These are phyloP conservation scores for Latheticus oryzae DNA, from an alignment of 2,888 invertebrate genomes.

Conservation along the genomic window DNA sequence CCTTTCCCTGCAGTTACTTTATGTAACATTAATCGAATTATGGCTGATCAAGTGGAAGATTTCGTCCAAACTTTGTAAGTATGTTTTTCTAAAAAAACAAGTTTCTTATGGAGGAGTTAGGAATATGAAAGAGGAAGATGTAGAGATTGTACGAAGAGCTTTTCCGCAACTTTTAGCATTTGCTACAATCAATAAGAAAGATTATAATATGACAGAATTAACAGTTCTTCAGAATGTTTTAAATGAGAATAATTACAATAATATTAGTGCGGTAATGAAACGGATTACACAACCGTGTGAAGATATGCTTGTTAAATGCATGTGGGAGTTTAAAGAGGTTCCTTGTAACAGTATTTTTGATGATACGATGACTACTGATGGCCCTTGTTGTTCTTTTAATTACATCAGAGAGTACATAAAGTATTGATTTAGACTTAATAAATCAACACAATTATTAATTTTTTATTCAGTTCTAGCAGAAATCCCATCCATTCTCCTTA, in stretches of 20 bases:
- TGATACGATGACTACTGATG: constrained; percentile 53
- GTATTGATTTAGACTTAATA: no score
- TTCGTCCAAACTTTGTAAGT: constrained; percentile 50
- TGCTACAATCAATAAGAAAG: constrained; percentile 40
- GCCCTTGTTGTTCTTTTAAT: constrained; percentile 64
- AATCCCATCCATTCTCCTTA: constrained; percentile 44
- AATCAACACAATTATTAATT: no score
- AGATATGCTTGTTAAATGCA: constrained; percentile 59
- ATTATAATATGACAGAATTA: constrained; percentile 49
- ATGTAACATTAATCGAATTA: constrained; percentile 58
- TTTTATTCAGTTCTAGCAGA: constrained; percentile 30
- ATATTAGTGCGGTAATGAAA: constrained; percentile 48
- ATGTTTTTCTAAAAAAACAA: no score
- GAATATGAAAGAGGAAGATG: constrained; percentile 47
- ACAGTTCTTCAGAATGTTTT: constrained; percentile 53
- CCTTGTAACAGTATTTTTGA: constrained; percentile 57
- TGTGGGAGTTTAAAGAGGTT: constrained; percentile 55
- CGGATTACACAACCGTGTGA: constrained; percentile 56
- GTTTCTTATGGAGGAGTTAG: no score
- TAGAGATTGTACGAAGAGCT: constrained; percentile 45
- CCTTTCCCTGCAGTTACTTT: constrained; percentile 63
- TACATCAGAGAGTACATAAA: constrained; percentile 44
- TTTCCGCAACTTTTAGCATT: constrained; percentile 55
- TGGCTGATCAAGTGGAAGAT: constrained; percentile 51
- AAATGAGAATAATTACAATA: constrained; percentile 48